phyloP scores from a whole-genome alignment of 2,888 invertebrate genomes.

The Elgonia sp. region DNA sequence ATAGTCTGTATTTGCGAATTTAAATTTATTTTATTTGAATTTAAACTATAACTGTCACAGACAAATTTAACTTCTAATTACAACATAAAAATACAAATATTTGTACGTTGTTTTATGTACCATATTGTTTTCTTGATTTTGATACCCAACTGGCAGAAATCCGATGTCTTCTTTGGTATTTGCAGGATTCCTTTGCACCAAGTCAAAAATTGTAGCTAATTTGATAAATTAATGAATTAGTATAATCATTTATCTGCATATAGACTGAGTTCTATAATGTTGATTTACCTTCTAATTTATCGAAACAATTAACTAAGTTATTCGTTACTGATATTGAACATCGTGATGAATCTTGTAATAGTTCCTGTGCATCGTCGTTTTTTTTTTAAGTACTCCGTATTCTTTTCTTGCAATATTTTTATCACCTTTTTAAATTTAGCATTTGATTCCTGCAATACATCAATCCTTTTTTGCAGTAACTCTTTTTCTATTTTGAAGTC shows the following conservation, averaged over 20 bases:
- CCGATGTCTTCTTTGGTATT: background rate
- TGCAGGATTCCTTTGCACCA: conserved; percentile 15
- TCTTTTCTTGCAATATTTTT: background rate
- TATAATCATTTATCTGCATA: background rate
- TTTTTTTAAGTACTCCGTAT: background rate
- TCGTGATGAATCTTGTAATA: background rate
- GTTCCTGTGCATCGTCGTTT: background rate
- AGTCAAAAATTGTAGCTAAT: conserved; percentile 18
- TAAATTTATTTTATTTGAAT: too few relatives aligned
- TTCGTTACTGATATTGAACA: background rate
- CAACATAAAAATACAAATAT: background rate
- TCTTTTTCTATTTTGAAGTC: too few relatives aligned
- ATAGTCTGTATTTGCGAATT: too few relatives aligned
- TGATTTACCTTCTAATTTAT: background rate
- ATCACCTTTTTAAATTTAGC: background rate
- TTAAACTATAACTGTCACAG: too few relatives aligned
- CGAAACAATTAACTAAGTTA: conserved; percentile 3
- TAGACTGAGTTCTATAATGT: background rate
- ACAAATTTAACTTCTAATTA: background rate
- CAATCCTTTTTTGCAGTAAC: too few relatives aligned
- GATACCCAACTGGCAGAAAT: conserved; percentile 17
- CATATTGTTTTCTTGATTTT: background rate
- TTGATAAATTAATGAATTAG: background rate
- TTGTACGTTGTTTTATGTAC: conserved; percentile 5
- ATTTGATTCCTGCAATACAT: background rate